Base-by-base conservation (phyloP, 2,797 vertebrate species). In the Schizopygopsis pylzovi region DNA sequence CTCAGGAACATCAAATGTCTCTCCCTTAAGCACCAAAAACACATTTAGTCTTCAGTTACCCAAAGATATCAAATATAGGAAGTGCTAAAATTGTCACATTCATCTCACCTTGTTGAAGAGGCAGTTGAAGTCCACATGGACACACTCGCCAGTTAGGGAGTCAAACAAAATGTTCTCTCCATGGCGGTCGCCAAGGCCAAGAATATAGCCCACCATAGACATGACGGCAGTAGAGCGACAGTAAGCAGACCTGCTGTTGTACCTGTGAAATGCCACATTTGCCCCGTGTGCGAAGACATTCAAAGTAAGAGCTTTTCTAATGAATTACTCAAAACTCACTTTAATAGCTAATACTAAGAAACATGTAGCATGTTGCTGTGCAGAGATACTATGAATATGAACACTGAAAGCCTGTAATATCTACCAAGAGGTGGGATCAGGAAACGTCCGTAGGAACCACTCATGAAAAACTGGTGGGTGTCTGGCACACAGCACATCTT, bases 81-180 rank as follows among this genome's bases (percentile, higher is more conserved):
- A 70, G 47, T 16, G 41, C 52, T 63, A 13, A 15, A 41, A 41
- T 39, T n/a, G 20, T 45, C 33, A 12, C 76, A 59, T 20, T 37
- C 33, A 52, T 63, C 49, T 77, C 89, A 82, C 98, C 97, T 99
- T 99, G 93, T 99, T 99, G 90, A 99, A 99, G 81, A 99, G 97
- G 93, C 98, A 99, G 96, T 99, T 99, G 94, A 99, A 99, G 93
- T 99, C 98, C 10, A 99, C 98, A 3, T 99, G 98, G 86, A 99
- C 96, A 88, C 97, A 99, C 91, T 99, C 98, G 20, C 98, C 98
- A 3, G 97, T 99, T 85, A 98, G 94, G 15, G 98, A 98, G 91
- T 99, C 98, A 81, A 99, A 99, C 11, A 99, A 93, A 93, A 99
- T 99, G 91, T 99, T 99, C 92, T 99, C 98, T 67, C 98, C 98